Base-by-base conservation (phyloP, 2,888 invertebrate genomes). In the Nyleta sp. region DNA sequence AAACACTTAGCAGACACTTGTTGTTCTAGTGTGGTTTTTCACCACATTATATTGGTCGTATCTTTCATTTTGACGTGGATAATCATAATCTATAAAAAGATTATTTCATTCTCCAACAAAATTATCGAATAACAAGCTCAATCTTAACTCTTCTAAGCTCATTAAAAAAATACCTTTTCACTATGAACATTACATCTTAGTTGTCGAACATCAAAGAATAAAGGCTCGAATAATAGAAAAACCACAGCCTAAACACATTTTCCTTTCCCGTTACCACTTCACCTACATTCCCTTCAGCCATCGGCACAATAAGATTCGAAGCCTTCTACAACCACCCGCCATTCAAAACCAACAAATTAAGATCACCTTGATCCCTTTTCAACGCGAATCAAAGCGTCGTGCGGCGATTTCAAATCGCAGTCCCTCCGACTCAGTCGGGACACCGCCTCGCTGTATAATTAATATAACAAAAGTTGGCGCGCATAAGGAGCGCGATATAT, bases 341-440 rank as follows among this genome's bases (percentile, higher is more conserved):
- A n/a, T 70, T 70, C 24, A 59, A 5, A 52, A 17, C 38, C 53
- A 20, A 71, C 62, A 71, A 71, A 71, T 62, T 71, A 55, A 60
- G 53, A 71, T 71, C 62, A 46, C 38, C 53, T 46, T 24, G 48
- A 62, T 71, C 22, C 53, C 44, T 38, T 53, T 53, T 46, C n/a
- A 44, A 17, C 20, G 15, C 44, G 24, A 55, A 33, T 17, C 35
- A 31, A 33, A 17, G 28, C 18, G 48, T 44, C 50, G 28, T 18
- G 24, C 48, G 15, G 17, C 24, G 48, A 68, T 44, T 10, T 20
- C 15, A 4, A 44, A 44, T 53, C 15, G 28, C 50, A 22, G 15
- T n/a, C n/a, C n/a, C n/a, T 50, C 3, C 31, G 11, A 31, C 20
- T 11, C 18, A 18, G 31, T 40, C 22, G 35, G 28, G 15, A 28